Base-by-base conservation (phyloP, 2,113 vertebrate genomes). In the Archilochus colubris region DNA sequence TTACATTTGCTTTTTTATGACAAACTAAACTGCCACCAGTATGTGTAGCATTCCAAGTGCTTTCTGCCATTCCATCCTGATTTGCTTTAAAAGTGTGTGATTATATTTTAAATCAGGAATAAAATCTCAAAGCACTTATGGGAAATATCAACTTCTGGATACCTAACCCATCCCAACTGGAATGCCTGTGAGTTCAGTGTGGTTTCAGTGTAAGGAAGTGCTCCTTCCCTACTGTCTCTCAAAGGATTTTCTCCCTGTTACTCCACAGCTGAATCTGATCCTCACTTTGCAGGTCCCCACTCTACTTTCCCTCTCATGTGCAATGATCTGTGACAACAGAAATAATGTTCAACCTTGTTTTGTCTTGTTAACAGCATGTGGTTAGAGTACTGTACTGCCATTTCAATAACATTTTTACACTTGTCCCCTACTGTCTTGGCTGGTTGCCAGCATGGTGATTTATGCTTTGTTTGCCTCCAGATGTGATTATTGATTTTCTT, bases 361-460 rank as follows among this genome's bases (percentile, higher is more conserved):
- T 96, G 83, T 82, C 92, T 94, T 92, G 88, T 93, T 95, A 95
- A 64, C 94, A 96, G 89, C 92, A 70, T 91, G 95, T 89, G 94
- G 88, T 92, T 93, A 85, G 91, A 91, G 95, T 91, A 93, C 53
- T 64, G 73, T 83, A 46, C 86, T 94, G 67, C 75, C 24, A 44
- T 85, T 95, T 93, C 83, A 95, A 86, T 74, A 91, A 94, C 74
- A 94, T 88, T 95, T 96, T 95, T 89, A 94, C 66, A 74, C 89
- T 93, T 91, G 86, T 95, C 92, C 91, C 92, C 95, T 87, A 85
- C 88, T 85, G 93, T 84, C 84, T 92, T 94, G 93, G 94, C 84
- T 90, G 75, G 14, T 55, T 89, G 80, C 95, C 95, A 93, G 88
- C 62, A 55, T 0, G 0, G 88, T 85, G 70, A 96, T 95, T 94